Conservation (phyloP, 2,113 vertebrate genomes). For the Todiramphus saurophagus region DNA sequence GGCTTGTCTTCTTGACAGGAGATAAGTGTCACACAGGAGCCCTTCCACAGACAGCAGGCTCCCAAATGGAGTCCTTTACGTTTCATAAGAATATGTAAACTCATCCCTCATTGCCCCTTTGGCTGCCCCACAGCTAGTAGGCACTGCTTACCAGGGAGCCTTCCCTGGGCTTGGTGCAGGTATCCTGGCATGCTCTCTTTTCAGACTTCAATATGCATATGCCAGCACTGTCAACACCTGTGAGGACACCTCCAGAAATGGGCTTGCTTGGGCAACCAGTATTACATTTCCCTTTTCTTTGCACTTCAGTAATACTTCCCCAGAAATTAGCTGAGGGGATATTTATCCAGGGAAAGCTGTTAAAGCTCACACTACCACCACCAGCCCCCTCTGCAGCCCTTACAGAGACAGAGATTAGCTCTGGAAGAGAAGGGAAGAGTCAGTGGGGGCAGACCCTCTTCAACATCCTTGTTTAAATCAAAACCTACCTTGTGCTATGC, state of each 20-base stretch:
- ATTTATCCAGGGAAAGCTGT: not conserved
- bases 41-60: not conserved
- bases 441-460: not conserved
- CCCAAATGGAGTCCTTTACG: not conserved
- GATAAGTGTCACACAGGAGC: not conserved
- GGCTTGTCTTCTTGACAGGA: not conserved
- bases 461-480: not conserved
- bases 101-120: rapidly evolving
- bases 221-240: not conserved
- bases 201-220: rapidly evolving
- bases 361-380: not conserved
- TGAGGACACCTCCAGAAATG: not conserved
- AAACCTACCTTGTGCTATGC: rapidly evolving
- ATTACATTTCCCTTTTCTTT: not conserved
- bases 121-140: not conserved
- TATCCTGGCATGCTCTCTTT: rapidly evolving
- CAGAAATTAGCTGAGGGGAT: not conserved
- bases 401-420: not conserved
- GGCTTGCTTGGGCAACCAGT: not conserved
- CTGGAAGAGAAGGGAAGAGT: not conserved
- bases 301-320: not conserved
- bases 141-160: not conserved
- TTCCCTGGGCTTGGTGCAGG: rapidly evolving
- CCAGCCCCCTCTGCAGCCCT: not conserved
- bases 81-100: not conserved